Evolutionary conservation across 2,113 vertebrate genomes (phyloP), one percentile per base, ranked within the genome.

Genomic region (Grammatotria lemairii): DNA sequence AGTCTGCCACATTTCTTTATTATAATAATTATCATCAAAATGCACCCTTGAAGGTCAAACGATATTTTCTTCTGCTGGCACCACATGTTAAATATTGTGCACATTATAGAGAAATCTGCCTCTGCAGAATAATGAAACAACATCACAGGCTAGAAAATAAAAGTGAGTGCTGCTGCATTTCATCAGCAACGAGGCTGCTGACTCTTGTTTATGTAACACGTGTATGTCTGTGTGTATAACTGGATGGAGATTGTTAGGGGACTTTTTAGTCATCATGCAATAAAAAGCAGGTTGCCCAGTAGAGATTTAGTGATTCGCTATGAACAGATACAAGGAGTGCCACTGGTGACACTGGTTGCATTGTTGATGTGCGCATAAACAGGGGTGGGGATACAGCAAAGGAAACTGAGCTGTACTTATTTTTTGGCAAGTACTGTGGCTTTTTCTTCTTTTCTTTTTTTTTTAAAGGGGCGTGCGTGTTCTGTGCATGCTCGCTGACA

Each of bases 241-340:
- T 78, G 57, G 81, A 88, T 81, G 45, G 75, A 60, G 63, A 42
- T 81, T 63, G 89, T 90, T 93, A 85, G 53, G 82, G 82, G 85
- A 70, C 54, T 51, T 93, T 88, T 93, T 84, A 88, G 90, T 95
- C 88, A 60, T 89, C 94, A 92, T 95, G 95, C 95, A 95, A 90
- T 92, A 95, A 84, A 91, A 92, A 90, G 89, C 38, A 21, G 88
- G 88, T 88, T 87, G 84, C 82, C 86, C 63, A 79, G 85, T 19
- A 65, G 81, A 88, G 60, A 87, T 84, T 81, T 86, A 86, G 91
- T 90, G 94, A 92, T 55, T 94, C 83, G 88, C 79, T 45, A 53
- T 51, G 60, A 28, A 31, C 57, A 84, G 85, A 89, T 70, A 53
- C 54, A 40, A 86, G 23, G 63, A 63, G 84, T 28, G 70, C 70